Base-by-base conservation (phyloP, 1,140 invertebrate genomes). In the Hypsibius dujardini region DNA sequence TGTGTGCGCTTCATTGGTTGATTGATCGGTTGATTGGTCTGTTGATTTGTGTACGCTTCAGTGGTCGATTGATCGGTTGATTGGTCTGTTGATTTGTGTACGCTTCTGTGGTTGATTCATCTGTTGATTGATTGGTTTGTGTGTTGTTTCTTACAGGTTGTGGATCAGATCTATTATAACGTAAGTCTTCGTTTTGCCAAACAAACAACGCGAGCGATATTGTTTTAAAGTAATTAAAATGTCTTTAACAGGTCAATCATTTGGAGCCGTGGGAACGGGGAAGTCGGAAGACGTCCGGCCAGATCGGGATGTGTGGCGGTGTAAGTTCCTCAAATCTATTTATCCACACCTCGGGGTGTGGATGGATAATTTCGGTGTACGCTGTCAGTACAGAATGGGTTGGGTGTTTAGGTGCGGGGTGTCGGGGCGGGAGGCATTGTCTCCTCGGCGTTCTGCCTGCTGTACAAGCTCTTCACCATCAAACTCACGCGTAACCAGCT, bases 221-320 rank as follows among this genome's bases (percentile, higher is more conserved):
- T 28, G 28, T 28, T 28, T 28, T 28, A 28, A 28, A 28, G 28
- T 28, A 28, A 28, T 28, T 28, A 28, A 28, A 28, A 28, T 28
- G 28, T 28, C 28, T 28, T 28, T 28, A 28, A 46, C 71, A 84
- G 83, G 84, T 98, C 40, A 88, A 86, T 72, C 96, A 99, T 82
- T 82, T 99, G 76, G 96, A 99, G 81, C 96, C 96, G 2, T 99
- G 96, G 96, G 96, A 99, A 81, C 92, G 95, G 74, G 96, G 96
- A 56, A 98, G 93, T 77, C 84, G 95, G 59, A 92, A 95, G 81
- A 96, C 93, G 47, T 81, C 82, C 59, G 85, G 84, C 42, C 83
- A 85, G 75, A 98, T 93, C 73, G 95, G 95, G 77, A 98, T 98
- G 95, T 98, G 95, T 87, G 95, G 95, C 79, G 94, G 94, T 81